Conservation (phyloP, 2,888 invertebrate genomes). For the Lasius platythorax region DNA sequence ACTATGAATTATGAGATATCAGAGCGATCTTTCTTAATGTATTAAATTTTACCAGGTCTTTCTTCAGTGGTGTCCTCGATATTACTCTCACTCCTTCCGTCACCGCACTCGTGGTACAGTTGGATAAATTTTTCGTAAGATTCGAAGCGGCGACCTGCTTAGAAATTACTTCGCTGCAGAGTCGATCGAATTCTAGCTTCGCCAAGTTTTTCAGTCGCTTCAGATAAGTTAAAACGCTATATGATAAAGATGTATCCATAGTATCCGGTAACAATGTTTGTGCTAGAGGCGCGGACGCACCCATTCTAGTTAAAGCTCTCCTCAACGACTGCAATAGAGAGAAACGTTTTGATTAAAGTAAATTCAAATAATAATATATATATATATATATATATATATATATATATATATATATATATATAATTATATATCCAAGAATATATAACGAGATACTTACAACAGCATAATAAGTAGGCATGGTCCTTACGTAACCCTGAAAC, state of each 20-base stretch:
- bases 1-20: background rate
- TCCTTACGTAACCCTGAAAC: slow-evolving; percentile 97
- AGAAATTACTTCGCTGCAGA: slow-evolving; percentile 93
- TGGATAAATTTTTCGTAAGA: slow-evolving; percentile 81
- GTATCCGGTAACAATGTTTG: slow-evolving; percentile 96
- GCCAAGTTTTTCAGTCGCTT: slow-evolving; percentile 98
- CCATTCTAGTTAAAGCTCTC: slow-evolving; percentile 96
- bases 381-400: background rate
- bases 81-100: slow-evolving; percentile 93
- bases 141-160: slow-evolving; percentile 86
- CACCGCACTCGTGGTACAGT: slow-evolving; percentile 86
- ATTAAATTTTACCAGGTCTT: slow-evolving; percentile 89
- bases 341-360: background rate
- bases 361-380: slow-evolving; percentile 8
- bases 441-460: slow-evolving; percentile 87
- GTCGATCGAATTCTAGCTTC: slow-evolving; percentile 95
- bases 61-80: slow-evolving; percentile 90
- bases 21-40: background rate
- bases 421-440: background rate
- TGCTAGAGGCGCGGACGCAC: slow-evolving; percentile 93
- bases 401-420: too few relatives aligned
- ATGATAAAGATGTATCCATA: slow-evolving; percentile 96
- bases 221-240: slow-evolving; percentile 96
- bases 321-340: slow-evolving; percentile 91
- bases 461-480: slow-evolving; percentile 98